Conservation (phyloP, 2,888 invertebrate species). For the Drosophila hamatofila region DNA sequence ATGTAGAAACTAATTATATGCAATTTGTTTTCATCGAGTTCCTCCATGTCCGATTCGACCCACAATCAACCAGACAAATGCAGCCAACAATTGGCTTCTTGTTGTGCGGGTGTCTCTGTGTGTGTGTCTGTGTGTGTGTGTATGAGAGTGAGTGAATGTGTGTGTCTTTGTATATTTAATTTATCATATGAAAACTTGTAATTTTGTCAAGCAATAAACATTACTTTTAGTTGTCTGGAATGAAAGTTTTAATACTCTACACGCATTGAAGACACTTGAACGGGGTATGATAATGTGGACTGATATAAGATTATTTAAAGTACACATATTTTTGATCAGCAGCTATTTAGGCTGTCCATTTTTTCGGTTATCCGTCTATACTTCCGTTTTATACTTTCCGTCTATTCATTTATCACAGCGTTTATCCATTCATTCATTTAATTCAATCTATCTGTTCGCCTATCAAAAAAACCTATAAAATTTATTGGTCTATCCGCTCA, state of each 20-base stretch:
- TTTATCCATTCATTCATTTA: not conserved
- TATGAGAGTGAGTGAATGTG: slow-evolving; percentile 14
- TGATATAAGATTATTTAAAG: no score
- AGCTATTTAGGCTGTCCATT: not conserved
- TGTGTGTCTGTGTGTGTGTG: slow-evolving; percentile 1
- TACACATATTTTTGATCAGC: no score
- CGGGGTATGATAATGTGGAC: not conserved
- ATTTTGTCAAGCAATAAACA: slow-evolving; percentile 30
- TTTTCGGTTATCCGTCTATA: not conserved
- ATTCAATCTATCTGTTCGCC: not conserved
- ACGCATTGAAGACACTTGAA: not conserved
- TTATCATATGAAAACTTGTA: slow-evolving; percentile 52
- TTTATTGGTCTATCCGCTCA: not conserved
- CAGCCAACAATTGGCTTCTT: slow-evolving; percentile 23
- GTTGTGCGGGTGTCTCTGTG: slow-evolving; percentile 11
- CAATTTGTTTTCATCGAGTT: slow-evolving; percentile 72
- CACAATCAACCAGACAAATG: slow-evolving; percentile 46
- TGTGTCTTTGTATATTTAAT: slow-evolving; percentile 25
- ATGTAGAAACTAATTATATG: slow-evolving; percentile 65
- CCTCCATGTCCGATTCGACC: slow-evolving; percentile 36
- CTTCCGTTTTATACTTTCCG: not conserved
- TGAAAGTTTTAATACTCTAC: slow-evolving; percentile 43
- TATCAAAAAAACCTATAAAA: not conserved
- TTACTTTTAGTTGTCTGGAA: slow-evolving; percentile 34
- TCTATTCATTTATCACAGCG: not conserved